phyloP scores from a whole-genome alignment of 2,113 vertebrate genomes.

The Eonycteris spelaea region DNA sequence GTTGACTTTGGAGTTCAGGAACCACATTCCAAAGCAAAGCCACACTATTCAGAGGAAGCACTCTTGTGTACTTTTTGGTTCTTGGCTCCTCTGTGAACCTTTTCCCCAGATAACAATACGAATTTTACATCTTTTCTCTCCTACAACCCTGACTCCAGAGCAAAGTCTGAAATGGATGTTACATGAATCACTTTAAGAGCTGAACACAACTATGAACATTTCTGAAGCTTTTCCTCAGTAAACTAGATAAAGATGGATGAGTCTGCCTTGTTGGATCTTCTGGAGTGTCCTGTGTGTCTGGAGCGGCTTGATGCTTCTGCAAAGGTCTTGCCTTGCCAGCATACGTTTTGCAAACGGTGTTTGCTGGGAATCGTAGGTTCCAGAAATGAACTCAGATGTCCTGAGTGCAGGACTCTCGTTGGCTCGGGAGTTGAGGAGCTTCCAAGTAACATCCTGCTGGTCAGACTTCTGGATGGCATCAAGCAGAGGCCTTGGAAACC shows the following conservation, averaged over 20 bases:
- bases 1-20: constrained; percentile 62
- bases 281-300: constrained; percentile 98
- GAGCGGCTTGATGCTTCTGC: constrained; percentile 97
- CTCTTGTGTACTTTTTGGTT: constrained; percentile 10
- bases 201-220: constrained; percentile 63
- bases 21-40: constrained; percentile 47
- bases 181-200: constrained; percentile 86
- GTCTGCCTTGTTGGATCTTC: constrained; percentile 94
- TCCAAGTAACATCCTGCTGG: constrained; percentile 97
- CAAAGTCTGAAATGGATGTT: constrained; percentile 91
- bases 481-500: constrained; percentile 94
- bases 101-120: constrained; percentile 72
- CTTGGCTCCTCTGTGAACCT: constrained; percentile 45
- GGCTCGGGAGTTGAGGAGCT: constrained; percentile 95
- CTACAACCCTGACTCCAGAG: constrained; percentile 74
- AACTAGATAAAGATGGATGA: constrained; percentile 92
- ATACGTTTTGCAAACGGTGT: constrained; percentile 97
- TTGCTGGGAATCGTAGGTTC: constrained; percentile 96
- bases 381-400: constrained; percentile 95
- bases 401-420: constrained; percentile 96
- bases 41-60: neutral
- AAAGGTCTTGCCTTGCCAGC: constrained; percentile 98
- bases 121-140: constrained; percentile 57
- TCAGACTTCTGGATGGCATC: constrained; percentile 97
- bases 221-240: constrained; percentile 62